Base-by-base conservation (phyloP, 2,888 invertebrate genomes). In the Perizoma flavofasciatum region DNA sequence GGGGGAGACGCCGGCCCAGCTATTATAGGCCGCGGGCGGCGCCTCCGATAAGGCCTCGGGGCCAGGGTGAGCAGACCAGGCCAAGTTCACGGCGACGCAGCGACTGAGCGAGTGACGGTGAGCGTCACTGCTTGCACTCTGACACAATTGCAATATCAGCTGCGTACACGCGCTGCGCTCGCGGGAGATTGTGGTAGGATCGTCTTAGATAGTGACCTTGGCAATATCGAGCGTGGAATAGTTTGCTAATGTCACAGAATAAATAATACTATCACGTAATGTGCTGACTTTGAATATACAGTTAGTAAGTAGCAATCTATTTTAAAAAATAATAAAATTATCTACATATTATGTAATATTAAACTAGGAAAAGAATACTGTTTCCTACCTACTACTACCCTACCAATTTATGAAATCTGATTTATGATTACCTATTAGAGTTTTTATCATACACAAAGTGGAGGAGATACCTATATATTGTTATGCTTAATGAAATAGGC, bases 1-100 rank as follows among this genome's bases (percentile, higher is more conserved):
- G 79, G 78, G 81, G 88, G 88, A 88, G 88, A 83, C 88, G 89
- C 87, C 88, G 83, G 82, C 89, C 85, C 87, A 82, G 85, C 89
- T 92, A 91, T 91, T 92, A 92, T 92, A 92, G 88, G 88, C 88
- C 86, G 89, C 83, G 85, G 85, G 86, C 89, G 88, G 88, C 88
- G 89, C 84, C 86, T 85, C 88, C 79, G 88, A 87, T 87, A 88
- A 87, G 82, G 82, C 78, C 82, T 85, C 85, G 83, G 85, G 89
- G 89, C 89, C 89, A 89, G 85, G 87, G 87, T 86, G 85, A 77
- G 76, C 78, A 82, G 84, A 83, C 75, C 83, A 83, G 88, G 89
- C 88, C 90, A 90, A 89, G 89, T 89, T 92, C 90, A 90, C 87
- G 90, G 89, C 85, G 78, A 88, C 88, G 84, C 87, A 83, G 71